Evolutionary conservation across 35 echinoderm and acorn worm genomes (phyloP), one percentile per base, ranked within the genome.

Genomic region (Acanthaster planci): DNA sequence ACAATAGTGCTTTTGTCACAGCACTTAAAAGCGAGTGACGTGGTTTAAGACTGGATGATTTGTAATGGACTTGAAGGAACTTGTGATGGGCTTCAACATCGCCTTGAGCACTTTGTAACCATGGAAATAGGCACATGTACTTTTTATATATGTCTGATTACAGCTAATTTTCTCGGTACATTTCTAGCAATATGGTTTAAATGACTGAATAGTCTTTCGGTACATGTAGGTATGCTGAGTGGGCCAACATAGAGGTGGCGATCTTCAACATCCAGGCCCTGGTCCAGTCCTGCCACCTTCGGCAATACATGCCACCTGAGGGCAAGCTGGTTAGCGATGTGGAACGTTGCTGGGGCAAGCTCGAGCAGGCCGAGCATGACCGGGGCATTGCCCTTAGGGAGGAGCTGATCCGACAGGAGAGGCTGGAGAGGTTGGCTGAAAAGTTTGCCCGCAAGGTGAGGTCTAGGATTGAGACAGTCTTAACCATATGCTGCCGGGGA

Each of bases 381-480:
- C 82, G 96, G 72, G 92, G 93, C 60, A 85, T 89, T 55, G 96
- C 96, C 36, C 93, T 99, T 1, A 90, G 96, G 50, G 76, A 94
- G 60, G 96, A 94, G 56, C 77, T 94, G 44, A 87, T 90, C 15
- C 40, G 96, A 72, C 96, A 99, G 80, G 96, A 99, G 68, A 99
- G 86, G 60, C 89, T 99, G 22, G 92, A 99, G 26, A 77, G 92
- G 34, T 84, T 99, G 47, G 96, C 92, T 12, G 90, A 94, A 59
- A 99, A 90, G 36, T 99, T 99, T 84, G 85, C 91, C 9, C 88
- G 92, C 58, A 99, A 94, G 90, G 90, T 92, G 85, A n/a, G n/a
- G n/a, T n/a, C n/a, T n/a, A n/a, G n/a, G n/a, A n/a, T n/a, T n/a
- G n/a, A n/a, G n/a, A n/a, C n/a, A n/a, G n/a, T n/a, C n/a, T n/a